These are phyloP conservation scores for Tetheella fluctuosa DNA, from an alignment of 2,888 invertebrate species.

Conservation along the genomic window DNA sequence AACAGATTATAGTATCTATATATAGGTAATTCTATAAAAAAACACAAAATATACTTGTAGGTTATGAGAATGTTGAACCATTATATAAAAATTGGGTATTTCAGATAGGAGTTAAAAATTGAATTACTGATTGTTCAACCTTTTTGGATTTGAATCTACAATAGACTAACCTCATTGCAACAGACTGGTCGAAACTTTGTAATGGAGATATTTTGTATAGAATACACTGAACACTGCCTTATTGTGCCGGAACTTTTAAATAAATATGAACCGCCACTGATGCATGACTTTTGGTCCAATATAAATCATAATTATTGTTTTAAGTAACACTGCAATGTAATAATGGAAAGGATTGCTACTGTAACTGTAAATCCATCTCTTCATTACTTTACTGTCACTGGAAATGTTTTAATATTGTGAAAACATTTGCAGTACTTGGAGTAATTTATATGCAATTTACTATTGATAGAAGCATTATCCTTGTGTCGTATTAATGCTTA, in stretches of 20 bases:
- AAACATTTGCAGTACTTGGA: slow-evolving; percentile 8
- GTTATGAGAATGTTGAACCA: slow-evolving; percentile 81
- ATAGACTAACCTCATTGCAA: slow-evolving; percentile 80
- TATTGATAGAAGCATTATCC: slow-evolving; percentile 6
- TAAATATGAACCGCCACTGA: slow-evolving; percentile 44
- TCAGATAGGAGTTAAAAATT: slow-evolving; percentile 79
- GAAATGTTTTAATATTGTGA: neutral
- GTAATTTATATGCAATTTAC: slow-evolving; percentile 8
- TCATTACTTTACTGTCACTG: neutral
- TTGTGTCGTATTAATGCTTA: slow-evolving; percentile 4
- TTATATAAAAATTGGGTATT: slow-evolving; percentile 76
- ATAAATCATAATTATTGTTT: slow-evolving; percentile 3
- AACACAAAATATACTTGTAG: slow-evolving; percentile 81
- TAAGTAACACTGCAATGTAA: slow-evolving; percentile 6
- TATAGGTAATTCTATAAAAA: slow-evolving; percentile 74
- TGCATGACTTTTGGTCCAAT: slow-evolving; percentile 8
- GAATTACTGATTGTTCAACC: slow-evolving; percentile 77
- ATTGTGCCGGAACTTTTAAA: slow-evolving; percentile 77
- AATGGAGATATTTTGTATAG: slow-evolving; percentile 82
- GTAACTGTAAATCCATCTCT: neutral
- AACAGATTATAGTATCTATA: slow-evolving; percentile 67
- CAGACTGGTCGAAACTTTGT: slow-evolving; percentile 81
- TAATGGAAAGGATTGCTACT: slow-evolving; percentile 1
- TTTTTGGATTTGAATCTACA: slow-evolving; percentile 84
- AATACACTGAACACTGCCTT: slow-evolving; percentile 83